Percentiles rank a stretch among this genome's conserved stretches.
phyloP scores from a whole-genome alignment of 2,113 vertebrate species.

The Strigops habroptila region DNA sequence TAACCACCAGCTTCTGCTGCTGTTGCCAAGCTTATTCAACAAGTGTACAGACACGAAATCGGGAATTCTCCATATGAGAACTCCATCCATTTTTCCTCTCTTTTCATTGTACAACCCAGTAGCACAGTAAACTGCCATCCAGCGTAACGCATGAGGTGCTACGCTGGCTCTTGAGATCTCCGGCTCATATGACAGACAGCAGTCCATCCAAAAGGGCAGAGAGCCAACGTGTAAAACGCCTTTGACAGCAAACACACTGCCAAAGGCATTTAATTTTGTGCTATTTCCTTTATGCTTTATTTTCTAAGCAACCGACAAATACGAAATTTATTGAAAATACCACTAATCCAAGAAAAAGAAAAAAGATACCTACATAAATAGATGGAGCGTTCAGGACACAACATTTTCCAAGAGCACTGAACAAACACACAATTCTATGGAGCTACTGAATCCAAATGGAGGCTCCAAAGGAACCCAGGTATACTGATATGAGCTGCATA shows the following conservation, averaged over 20 bases:
- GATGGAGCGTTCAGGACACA: neutral
- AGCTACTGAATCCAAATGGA: neutral
- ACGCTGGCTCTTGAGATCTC: neutral
- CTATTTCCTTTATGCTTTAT: neutral
- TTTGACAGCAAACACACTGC: neutral
- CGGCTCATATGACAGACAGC: neutral
- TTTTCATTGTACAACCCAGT: neutral
- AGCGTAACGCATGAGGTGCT: rapidly evolving
- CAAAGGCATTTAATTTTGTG: neutral
- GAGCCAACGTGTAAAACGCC: neutral
- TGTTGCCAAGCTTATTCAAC: neutral
- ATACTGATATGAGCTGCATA: rapidly evolving
- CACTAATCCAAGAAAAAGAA: neutral
- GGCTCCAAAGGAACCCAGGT: neutral
- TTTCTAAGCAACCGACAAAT: neutral
- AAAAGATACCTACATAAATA: neutral
- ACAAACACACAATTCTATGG: rapidly evolving
- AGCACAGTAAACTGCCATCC: neutral
- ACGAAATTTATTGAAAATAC: neutral
- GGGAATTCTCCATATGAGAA: neutral
- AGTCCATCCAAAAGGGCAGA: neutral
- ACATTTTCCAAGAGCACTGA: neutral
- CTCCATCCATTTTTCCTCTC: neutral
- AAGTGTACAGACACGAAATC: neutral
- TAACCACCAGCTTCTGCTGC: neutral